These are phyloP conservation scores for Hipparchia sbordonii DNA, from an alignment of 2,888 invertebrate genomes.

Conservation along the genomic window DNA sequence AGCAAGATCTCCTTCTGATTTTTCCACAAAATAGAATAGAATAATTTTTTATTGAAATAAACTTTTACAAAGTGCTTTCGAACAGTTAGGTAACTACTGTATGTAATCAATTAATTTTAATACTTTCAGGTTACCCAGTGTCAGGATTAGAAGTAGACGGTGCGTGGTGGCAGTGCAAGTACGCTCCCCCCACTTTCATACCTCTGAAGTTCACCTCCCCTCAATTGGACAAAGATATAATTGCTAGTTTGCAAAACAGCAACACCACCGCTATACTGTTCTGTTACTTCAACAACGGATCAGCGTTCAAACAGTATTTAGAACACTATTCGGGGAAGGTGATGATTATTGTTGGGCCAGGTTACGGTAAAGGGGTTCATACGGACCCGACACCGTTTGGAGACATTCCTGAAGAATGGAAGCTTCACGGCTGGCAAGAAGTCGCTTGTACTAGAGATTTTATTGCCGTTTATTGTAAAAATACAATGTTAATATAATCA, in stretches of 20 bases:
- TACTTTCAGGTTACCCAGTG: constrained; percentile 81
- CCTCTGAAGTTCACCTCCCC: constrained; percentile 82
- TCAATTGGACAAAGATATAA: constrained; percentile 61
- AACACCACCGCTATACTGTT: constrained; percentile 85
- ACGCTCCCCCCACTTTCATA: constrained; percentile 88
- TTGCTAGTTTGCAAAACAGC: constrained; percentile 62
- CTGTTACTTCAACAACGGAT: constrained; percentile 90
- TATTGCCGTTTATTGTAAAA: constrained; percentile 83
- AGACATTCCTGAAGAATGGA: constrained; percentile 82
- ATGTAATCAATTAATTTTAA: constrained; percentile 4
- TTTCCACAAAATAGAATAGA: too few relatives aligned
- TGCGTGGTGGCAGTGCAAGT: constrained; percentile 91
- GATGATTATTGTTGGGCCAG: constrained; percentile 90
- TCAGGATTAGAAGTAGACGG: constrained; percentile 90
- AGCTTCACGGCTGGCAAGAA: constrained; percentile 79
- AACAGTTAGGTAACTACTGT: constrained; percentile 26
- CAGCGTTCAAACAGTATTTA: constrained; percentile 87
- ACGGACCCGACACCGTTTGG: constrained; percentile 88
- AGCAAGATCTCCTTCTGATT: too few relatives aligned
- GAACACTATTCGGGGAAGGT: constrained; percentile 84
- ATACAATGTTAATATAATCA: background rate
- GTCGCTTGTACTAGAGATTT: constrained; percentile 85
- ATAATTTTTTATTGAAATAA: too few relatives aligned
- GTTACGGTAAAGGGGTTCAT: constrained; percentile 83
- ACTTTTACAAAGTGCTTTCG: too few relatives aligned